Evolutionary conservation across 2,797 vertebrate species (phyloP).

Genomic region (Microctenopoma lineatum): DNA sequence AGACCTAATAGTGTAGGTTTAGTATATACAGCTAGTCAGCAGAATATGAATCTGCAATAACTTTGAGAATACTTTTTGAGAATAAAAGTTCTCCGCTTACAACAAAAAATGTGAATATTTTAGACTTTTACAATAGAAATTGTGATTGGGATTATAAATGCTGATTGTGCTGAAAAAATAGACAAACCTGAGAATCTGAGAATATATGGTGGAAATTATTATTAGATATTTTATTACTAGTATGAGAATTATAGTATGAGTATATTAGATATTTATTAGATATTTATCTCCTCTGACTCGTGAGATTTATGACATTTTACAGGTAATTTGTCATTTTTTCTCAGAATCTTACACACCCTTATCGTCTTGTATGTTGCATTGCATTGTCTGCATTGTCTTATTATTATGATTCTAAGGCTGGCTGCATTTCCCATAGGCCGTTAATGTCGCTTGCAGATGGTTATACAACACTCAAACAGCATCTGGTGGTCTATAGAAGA

Average conservation of each 20-base stretch:
- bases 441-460: slow-evolving; percentile 66
- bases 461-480: slow-evolving; percentile 62
- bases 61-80: background rate
- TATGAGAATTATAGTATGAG: no score
- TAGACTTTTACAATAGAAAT: background rate
- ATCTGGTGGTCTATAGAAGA: slow-evolving; percentile 62
- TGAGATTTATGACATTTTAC: background rate
- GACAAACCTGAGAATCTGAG: background rate
- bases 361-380: slow-evolving; percentile 25
- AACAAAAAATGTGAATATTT: background rate
- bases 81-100: background rate
- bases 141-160: background rate
- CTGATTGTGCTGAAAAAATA: background rate
- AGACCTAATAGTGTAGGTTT: no score
- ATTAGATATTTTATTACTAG: no score
- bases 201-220: background rate
- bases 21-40: background rate
- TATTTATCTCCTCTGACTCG: background rate
- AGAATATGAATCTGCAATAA: background rate
- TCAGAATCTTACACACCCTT: slow-evolving; percentile 17
- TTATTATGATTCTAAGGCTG: slow-evolving; percentile 48
- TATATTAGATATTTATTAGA: no score
- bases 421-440: slow-evolving; percentile 42
- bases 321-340: slow-evolving; percentile 19
- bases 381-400: slow-evolving; percentile 32